Conservation (phyloP, 2,797 vertebrate species). For the Hypotaenidia okinawae region DNA sequence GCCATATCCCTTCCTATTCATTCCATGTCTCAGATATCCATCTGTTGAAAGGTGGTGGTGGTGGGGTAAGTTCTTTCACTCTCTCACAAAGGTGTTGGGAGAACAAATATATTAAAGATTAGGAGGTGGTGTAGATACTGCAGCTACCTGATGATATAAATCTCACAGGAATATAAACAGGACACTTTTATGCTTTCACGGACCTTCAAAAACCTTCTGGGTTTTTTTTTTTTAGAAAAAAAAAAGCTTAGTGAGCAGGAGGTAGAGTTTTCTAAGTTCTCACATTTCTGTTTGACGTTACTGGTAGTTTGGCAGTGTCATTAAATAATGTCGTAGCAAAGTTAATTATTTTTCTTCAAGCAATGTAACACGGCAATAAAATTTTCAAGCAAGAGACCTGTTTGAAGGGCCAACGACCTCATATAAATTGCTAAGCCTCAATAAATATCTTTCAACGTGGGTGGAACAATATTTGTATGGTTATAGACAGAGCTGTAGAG, state of each 20-base stretch:
- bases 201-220: not conserved
- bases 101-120: not conserved
- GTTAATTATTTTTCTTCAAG: slow-evolving; percentile 68
- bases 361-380: slow-evolving; percentile 34
- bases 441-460: slow-evolving; percentile 45
- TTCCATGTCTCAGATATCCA: not conserved
- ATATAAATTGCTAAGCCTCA: slow-evolving; percentile 41
- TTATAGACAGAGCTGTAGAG: not conserved
- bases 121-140: not conserved
- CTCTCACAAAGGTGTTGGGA: not conserved
- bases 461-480: not conserved
- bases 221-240: not conserved
- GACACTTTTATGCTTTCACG: not conserved
- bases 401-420: slow-evolving; percentile 21
- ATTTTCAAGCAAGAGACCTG: slow-evolving; percentile 33
- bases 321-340: slow-evolving; percentile 39
- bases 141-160: not conserved
- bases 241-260: not conserved
- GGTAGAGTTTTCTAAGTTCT: not conserved
- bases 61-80: not conserved
- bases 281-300: slow-evolving; percentile 3
- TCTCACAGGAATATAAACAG: not conserved
- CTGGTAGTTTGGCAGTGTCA: slow-evolving; percentile 12
- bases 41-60: not conserved
- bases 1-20: not conserved